Percentiles rank a stretch among this genome's conserved stretches.
Conservation (phyloP, 2,113 vertebrate species). For the Amphiprion ocellaris region DNA sequence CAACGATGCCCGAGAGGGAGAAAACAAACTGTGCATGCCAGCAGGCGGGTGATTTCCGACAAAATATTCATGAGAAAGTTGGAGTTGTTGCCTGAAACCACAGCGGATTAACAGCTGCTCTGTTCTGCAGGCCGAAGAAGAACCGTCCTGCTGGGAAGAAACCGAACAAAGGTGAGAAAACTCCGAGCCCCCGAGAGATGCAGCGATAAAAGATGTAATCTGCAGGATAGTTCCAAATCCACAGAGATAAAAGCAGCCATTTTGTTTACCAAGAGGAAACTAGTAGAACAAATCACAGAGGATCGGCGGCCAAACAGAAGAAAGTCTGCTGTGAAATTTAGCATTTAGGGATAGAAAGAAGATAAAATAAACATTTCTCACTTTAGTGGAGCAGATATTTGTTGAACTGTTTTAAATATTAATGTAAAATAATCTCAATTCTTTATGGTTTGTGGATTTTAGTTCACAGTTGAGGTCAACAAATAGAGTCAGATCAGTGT, state of each 20-base stretch:
- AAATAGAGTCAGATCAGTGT: too few species aligned
- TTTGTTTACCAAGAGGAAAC: neutral
- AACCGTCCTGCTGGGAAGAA: constrained; percentile 22
- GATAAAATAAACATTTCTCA: too few species aligned
- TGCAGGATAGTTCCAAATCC: neutral
- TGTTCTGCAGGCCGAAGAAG: constrained; percentile 49
- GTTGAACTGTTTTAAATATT: too few species aligned
- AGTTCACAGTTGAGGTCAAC: too few species aligned
- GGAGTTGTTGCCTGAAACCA: neutral
- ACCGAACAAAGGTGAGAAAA: constrained; percentile 58
- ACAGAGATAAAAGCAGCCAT: neutral
- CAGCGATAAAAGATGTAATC: neutral
- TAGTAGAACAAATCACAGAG: neutral
- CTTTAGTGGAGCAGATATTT: too few species aligned
- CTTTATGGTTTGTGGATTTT: too few species aligned
- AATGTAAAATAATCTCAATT: too few species aligned
- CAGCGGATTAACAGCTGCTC: neutral
- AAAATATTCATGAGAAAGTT: neutral
- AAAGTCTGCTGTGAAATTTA: too few species aligned
- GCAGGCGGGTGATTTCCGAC: neutral
- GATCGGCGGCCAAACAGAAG: neutral
- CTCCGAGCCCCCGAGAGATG: neutral
- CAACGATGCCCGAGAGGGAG: too few species aligned
- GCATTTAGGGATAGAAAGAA: too few species aligned
- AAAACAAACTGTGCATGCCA: too few species aligned